Percentiles rank a stretch among this genome's conserved stretches.
Conservation (phyloP, 2,113 vertebrate genomes). For the Anser brachyrhynchus region DNA sequence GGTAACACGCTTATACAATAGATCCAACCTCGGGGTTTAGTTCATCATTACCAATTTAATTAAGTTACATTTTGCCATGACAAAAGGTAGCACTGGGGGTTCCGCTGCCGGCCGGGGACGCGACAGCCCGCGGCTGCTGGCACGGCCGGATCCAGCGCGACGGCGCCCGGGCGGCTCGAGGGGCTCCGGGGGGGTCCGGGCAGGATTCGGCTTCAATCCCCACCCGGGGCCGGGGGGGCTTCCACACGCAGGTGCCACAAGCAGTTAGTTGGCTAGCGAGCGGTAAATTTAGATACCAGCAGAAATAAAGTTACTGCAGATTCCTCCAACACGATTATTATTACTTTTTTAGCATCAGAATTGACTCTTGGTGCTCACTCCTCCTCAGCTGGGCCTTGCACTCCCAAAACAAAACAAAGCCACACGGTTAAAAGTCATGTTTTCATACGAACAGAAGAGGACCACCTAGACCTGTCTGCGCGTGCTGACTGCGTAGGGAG, state of each 20-base stretch:
- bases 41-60: not conserved
- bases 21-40: not conserved
- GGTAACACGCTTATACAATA: not conserved
- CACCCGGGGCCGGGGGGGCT: not conserved
- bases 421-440: conserved; percentile 15
- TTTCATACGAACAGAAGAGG: conserved; percentile 66
- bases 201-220: not conserved
- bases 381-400: not conserved
- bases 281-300: not conserved
- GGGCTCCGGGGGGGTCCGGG: not conserved
- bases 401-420: conserved; percentile 30
- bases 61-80: not conserved
- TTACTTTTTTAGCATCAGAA: not conserved
- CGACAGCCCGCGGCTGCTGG: no score
- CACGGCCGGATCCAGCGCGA: no score
- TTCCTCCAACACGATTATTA: not conserved
- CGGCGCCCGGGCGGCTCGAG: not conserved
- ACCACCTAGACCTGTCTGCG: conserved; percentile 68
- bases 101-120: not conserved
- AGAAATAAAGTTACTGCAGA: not conserved
- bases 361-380: not conserved
- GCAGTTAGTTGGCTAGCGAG: not conserved
- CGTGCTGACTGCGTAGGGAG: conserved; percentile 71
- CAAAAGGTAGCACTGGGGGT: not conserved
- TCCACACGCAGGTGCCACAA: not conserved